These are phyloP conservation scores for Polymixis lichenea DNA, from an alignment of 2,888 invertebrate species.

Conservation along the genomic window DNA sequence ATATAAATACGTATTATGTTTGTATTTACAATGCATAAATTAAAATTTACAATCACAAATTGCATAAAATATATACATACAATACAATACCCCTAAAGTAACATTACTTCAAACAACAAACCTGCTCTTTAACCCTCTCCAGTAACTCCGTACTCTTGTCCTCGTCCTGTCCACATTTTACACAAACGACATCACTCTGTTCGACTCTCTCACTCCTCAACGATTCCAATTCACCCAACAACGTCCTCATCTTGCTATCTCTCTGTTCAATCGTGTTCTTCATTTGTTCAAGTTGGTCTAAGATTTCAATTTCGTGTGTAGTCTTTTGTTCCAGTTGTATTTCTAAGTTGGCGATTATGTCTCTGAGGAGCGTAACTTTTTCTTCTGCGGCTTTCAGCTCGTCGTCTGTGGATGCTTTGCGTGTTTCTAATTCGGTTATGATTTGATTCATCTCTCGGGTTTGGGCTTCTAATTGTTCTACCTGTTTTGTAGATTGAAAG, in stretches of 20 bases:
- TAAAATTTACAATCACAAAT: neutral
- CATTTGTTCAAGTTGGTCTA: slow-evolving; percentile 91
- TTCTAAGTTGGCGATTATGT: slow-evolving; percentile 95
- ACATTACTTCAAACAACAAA: slow-evolving; percentile 58
- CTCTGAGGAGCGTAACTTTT: slow-evolving; percentile 93
- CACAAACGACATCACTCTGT: slow-evolving; percentile 81
- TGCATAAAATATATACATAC: neutral
- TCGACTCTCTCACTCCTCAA: slow-evolving; percentile 86
- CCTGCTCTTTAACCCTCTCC: slow-evolving; percentile 84
- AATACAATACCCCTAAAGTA: slow-evolving; percentile 3
- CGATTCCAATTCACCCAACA: slow-evolving; percentile 89
- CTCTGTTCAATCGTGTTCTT: slow-evolving; percentile 90
- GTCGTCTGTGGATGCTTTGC: slow-evolving; percentile 92
- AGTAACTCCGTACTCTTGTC: slow-evolving; percentile 76
- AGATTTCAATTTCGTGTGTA: slow-evolving; percentile 91
- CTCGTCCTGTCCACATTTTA: slow-evolving; percentile 78
- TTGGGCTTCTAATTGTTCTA: slow-evolving; percentile 94
- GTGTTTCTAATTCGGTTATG: slow-evolving; percentile 91
- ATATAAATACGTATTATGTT: neutral
- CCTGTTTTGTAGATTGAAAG: slow-evolving; percentile 85
- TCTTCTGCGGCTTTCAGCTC: slow-evolving; percentile 94
- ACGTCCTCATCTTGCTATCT: slow-evolving; percentile 89
- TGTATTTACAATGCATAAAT: slow-evolving; percentile 14
- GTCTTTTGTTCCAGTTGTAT: slow-evolving; percentile 93
- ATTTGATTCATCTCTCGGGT: slow-evolving; percentile 92